Base-by-base conservation (phyloP, 2,888 invertebrate species). In the Emmelina monodactyla region DNA sequence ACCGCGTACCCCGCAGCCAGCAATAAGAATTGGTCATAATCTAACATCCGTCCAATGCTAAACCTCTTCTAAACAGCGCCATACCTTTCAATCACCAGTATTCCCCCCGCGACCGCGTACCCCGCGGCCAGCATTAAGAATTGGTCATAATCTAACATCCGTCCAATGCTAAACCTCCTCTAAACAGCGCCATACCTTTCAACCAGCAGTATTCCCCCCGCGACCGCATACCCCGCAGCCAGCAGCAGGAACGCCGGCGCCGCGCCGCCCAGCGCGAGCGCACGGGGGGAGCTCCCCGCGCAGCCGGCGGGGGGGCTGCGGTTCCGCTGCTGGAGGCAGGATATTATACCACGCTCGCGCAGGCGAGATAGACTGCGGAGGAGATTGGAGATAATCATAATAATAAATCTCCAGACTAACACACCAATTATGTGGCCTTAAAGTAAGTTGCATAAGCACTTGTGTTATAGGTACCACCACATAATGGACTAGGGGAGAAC, bases 211-310 rank as follows among this genome's bases (percentile, higher is more conserved):
- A 75, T 58, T 1, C 42, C 1, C 1, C 44, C 41, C 6, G 58
- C 62, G 22, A 62, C 22, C 1, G 60, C 2, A 28, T 48, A 67
- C 2, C 75, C 73, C 3, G 49, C 47, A 6, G 53, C 56, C 0
- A 78, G 50, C 6, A 75, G 42, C n/a, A 70, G 45, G 41, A 78
- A 76, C 0, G 68, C 75, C 0, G 76, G 78, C 0, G 75, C 70
- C 0, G 78, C 76, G 2, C 75, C 72, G 1, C 78, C 76, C 9
- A 76, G 42, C 0, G 72, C 62, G 14, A 76, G 46, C 0, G 76
- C 68, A 11, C 72, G 42, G 0, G 76, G 76, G 0, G 64, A 62
- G 31, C 66, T 67, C 0, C 70, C 72, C 10, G 55, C 61, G 16
- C 75, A 73, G 2, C 47, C 40, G 1, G 63, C 51, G 2, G 54